Percentiles rank a stretch among this genome's conserved stretches.
These are phyloP conservation scores for Epirrhoe alternata DNA, from an alignment of 2,888 invertebrate genomes.

Conservation along the genomic window DNA sequence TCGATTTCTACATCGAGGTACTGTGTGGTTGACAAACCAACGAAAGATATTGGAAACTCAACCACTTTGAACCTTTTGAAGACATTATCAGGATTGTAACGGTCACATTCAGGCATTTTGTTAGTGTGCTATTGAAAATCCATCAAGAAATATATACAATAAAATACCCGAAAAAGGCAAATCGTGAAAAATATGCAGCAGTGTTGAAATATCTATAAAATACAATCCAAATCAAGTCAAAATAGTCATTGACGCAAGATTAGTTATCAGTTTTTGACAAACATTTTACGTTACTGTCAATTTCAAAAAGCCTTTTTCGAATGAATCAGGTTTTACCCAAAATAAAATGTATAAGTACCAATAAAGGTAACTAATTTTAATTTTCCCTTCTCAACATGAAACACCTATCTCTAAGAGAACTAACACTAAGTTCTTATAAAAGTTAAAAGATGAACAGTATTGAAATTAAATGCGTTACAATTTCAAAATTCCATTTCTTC, in stretches of 20 bases:
- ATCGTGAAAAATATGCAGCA: neutral
- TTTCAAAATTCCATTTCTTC: conserved; percentile 71
- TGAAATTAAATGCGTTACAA: conserved; percentile 52
- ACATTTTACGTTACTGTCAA: neutral
- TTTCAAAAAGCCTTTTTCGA: neutral
- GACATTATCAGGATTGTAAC: conserved; percentile 65
- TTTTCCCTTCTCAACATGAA: too few relatives aligned
- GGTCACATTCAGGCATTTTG: conserved; percentile 54
- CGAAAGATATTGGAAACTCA: conserved; percentile 73
- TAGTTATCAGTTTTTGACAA: neutral
- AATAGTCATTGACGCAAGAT: neutral
- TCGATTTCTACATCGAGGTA: conserved; percentile 65
- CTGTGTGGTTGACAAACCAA: conserved; percentile 64
- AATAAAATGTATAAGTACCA: neutral
- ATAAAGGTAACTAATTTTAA: too few relatives aligned
- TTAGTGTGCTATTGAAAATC: conserved; percentile 9
- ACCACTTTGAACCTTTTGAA: conserved; percentile 70
- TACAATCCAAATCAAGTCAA: too few relatives aligned
- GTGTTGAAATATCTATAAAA: neutral
- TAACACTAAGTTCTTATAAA: neutral
- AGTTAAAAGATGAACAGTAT: neutral
- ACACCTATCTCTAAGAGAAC: neutral
- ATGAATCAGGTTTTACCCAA: neutral
- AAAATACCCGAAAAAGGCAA: neutral
- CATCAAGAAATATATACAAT: conserved; percentile 10